Base-by-base conservation (phyloP, 2,888 invertebrate genomes). In the Andrena marginata region DNA sequence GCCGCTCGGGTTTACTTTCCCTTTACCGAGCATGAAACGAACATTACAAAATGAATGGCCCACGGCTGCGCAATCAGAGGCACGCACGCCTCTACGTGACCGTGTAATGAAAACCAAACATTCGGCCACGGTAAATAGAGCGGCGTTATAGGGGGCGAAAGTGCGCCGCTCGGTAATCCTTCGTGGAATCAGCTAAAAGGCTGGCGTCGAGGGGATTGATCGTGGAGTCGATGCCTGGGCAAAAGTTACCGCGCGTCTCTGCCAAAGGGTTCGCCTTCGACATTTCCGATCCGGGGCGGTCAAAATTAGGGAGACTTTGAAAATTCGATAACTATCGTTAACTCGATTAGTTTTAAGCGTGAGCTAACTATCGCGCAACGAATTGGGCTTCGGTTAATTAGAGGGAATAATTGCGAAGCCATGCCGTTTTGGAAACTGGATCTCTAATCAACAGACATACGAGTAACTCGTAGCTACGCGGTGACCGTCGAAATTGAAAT, bases 71-170 rank as follows among this genome's bases (percentile, higher is more conserved):
- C 81, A 64, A 81, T 82, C 81, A 63, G 64, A 68, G 33, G 26
- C 76, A 69, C 74, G 80, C 81, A 73, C 68, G 60, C 20, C 16
- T 60, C 51, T 67, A 67, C 80, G 70, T 60, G 81, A 63, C 51
- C 82, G 48, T 77, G 77, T 82, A 82, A 82, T 77, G 77, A 77
- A 83, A 83, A 71, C 70, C 77, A 82, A 83, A 83, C 70, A 71
- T 75, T 82, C 67, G 67, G 51, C 48, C 33, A 29, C n/a, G 71
- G 56, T 62, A 79, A 79, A 79, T 80, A 79, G 72, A 54, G 67
- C n/a, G n/a, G 62, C 63, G 67, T 79, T 73, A 48, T 35, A 31
- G 51, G 65, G n/a, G 35, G 26, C 49, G 73, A 60, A 73, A 70
- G 64, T 20, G 23, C n/a, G 33, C 29, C 20, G 20, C 16, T 23